These are phyloP conservation scores for Sphaerodactylus townsendi DNA, from an alignment of 2,113 vertebrate species.

Conservation along the genomic window DNA sequence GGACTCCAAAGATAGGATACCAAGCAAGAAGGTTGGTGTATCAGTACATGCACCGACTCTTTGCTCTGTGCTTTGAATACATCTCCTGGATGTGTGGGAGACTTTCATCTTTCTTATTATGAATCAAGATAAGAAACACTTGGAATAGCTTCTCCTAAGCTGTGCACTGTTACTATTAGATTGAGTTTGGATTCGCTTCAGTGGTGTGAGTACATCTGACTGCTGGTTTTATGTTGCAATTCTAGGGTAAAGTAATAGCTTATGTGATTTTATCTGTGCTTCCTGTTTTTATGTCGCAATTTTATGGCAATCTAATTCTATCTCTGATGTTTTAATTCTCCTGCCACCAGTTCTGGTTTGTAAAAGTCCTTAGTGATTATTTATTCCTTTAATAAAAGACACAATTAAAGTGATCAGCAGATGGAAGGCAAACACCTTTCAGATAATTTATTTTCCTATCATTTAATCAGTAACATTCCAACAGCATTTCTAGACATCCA, in stretches of 20 bases:
- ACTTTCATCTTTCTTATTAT: constrained; percentile 38
- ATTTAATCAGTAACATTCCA: background rate
- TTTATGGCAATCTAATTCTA: constrained; percentile 52
- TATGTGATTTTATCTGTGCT: constrained; percentile 54
- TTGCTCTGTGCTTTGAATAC: constrained; percentile 18
- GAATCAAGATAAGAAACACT: constrained; percentile 60
- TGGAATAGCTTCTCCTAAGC: constrained; percentile 57
- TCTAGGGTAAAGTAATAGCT: constrained; percentile 51
- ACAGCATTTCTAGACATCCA: constrained; percentile 19
- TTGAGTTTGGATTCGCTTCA: constrained; percentile 60
- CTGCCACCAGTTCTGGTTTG: constrained; percentile 45
- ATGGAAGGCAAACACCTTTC: background rate
- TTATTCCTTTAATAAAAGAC: constrained; percentile 47
- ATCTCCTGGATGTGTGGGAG: constrained; percentile 6
- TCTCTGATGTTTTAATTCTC: constrained; percentile 64
- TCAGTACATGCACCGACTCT: constrained; percentile 11
- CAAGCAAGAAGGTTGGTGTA: constrained; percentile 29
- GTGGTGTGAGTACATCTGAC: constrained; percentile 53
- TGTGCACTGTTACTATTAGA: constrained; percentile 50
- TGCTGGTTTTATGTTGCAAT: constrained; percentile 37
- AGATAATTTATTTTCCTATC: background rate
- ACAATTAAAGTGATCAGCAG: constrained; percentile 37
- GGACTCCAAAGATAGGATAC: constrained; percentile 28
- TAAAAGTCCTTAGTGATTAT: constrained; percentile 41
- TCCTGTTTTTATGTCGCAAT: constrained; percentile 55